Conservation (phyloP, 2,113 vertebrate genomes). For the Xiphophorus hellerii region DNA sequence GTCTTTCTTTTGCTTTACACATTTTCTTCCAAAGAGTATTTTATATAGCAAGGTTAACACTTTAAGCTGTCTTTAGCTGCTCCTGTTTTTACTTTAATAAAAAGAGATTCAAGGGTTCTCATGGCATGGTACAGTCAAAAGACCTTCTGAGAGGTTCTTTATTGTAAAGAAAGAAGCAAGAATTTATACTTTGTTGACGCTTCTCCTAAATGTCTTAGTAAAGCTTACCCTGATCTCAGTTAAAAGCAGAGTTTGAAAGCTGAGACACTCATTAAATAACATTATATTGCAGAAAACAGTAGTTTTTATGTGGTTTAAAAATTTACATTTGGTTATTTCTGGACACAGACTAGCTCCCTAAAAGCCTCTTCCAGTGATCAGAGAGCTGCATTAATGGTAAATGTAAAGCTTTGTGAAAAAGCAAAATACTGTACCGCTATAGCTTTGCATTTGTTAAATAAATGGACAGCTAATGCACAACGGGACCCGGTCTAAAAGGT, state of each 20-base stretch:
- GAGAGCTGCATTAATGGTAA: constrained; percentile 42
- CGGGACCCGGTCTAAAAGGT: constrained; percentile 30
- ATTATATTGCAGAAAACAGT: constrained; percentile 15
- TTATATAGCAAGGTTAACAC: not conserved
- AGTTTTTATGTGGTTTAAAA: constrained; percentile 24
- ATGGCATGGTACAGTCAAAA: constrained; percentile 6
- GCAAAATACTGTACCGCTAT: constrained; percentile 11
- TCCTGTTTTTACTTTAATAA: constrained; percentile 3
- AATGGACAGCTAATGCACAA: constrained; percentile 23
- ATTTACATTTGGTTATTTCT: constrained; percentile 29
- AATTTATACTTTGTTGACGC: constrained; percentile 10
- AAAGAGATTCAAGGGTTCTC: constrained; percentile 5
- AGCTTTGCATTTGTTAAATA: constrained; percentile 32
- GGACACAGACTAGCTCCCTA: constrained; percentile 33
- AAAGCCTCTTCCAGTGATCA: constrained; percentile 47
- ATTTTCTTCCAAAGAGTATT: not conserved
- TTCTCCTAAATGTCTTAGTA: constrained; percentile 21
- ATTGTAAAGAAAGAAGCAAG: constrained; percentile 28
- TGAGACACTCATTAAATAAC: not conserved
- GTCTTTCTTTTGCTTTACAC: not conserved
- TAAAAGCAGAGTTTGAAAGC: constrained; percentile 10
- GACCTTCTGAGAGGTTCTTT: not conserved
- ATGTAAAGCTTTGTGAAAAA: constrained; percentile 47
- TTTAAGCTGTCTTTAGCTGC: not conserved
- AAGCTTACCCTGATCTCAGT: not conserved